Conservation (phyloP, 2,797 vertebrate genomes). For the Selene dorsalis region DNA sequence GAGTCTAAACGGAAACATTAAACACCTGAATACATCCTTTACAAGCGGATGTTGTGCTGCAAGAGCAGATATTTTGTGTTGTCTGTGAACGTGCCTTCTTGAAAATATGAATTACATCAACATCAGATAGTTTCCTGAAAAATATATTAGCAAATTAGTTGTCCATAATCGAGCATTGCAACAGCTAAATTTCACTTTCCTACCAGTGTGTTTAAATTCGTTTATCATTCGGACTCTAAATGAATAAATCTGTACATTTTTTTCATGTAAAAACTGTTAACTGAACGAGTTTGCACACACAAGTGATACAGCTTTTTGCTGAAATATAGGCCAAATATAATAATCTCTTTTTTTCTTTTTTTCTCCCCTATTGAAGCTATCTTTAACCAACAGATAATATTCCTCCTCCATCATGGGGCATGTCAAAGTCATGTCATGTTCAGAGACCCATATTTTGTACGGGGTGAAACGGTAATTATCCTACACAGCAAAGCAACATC, state of each 20-base stretch:
- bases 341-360: conserved; percentile 13
- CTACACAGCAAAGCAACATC: conserved; percentile 14
- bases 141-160: too few species aligned
- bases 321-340: neutral
- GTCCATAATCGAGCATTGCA: too few species aligned
- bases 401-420: neutral
- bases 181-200: neutral
- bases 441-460: conserved; percentile 26
- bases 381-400: conserved; percentile 9
- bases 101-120: too few species aligned
- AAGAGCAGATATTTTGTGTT: neutral
- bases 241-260: neutral
- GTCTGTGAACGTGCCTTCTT: neutral
- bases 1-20: neutral
- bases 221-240: neutral
- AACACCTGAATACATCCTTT: neutral
- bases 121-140: too few species aligned
- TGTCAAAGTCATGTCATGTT: conserved; percentile 28
- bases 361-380: neutral
- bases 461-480: conserved; percentile 62
- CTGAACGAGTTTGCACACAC: neutral
- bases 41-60: neutral
- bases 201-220: too few species aligned
- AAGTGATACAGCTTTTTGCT: too few species aligned
- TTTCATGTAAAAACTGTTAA: neutral